Conservation (phyloP, 2,888 invertebrate genomes). For the Andrena praecox region DNA sequence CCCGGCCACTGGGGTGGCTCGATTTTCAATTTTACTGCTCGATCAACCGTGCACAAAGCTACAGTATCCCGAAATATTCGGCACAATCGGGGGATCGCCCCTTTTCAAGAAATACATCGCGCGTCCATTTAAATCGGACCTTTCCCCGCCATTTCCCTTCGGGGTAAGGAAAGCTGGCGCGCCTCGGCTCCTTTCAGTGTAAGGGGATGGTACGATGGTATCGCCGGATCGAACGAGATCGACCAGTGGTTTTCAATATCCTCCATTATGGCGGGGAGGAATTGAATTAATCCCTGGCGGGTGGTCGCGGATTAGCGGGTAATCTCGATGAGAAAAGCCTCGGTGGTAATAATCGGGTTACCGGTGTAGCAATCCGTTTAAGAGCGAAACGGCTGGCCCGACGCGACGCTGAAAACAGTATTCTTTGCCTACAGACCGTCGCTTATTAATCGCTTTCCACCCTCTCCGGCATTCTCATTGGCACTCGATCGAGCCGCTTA, state of each 20-base stretch:
- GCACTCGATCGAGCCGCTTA: neutral
- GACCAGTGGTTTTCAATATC: constrained; percentile 10
- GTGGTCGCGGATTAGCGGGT: constrained; percentile 12
- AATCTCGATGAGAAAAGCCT: constrained; percentile 28
- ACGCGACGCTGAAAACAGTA: constrained; percentile 14
- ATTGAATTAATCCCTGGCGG: constrained; percentile 24
- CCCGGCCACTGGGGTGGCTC: neutral
- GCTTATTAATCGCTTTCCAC: constrained; percentile 33
- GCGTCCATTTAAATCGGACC: too few species aligned
- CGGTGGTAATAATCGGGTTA: constrained; percentile 37
- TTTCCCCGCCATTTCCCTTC: too few species aligned
- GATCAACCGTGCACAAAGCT: neutral
- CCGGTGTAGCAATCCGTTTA: constrained; percentile 40
- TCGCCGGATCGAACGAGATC: neutral
- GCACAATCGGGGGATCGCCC: neutral
- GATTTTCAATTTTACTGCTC: constrained; percentile 13
- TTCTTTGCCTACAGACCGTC: constrained; percentile 14
- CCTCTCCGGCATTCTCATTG: neutral
- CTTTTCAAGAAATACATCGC: too few species aligned
- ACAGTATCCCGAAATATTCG: neutral
- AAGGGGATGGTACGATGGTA: neutral
- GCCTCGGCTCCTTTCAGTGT: too few species aligned
- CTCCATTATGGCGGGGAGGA: neutral
- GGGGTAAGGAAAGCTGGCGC: too few species aligned
- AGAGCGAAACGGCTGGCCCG: constrained; percentile 10